Evolutionary conservation across 2,888 invertebrate genomes (phyloP), one percentile per base, ranked within the genome.

Genomic region (Drosophila silvestris): DNA sequence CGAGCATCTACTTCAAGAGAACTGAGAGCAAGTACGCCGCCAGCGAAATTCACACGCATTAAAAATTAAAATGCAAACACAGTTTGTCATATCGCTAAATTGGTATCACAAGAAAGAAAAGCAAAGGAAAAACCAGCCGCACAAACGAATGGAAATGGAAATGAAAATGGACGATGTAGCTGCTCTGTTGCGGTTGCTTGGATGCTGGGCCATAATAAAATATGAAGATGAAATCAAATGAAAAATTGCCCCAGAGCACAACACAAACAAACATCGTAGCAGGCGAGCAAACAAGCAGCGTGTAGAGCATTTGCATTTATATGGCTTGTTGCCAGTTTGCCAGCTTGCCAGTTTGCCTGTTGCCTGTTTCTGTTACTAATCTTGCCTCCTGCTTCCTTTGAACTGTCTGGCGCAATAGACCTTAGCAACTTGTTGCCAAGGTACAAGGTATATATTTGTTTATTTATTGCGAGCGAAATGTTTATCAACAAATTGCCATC

Each of bases 401-500:
- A 74, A 76, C 81, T 72, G 78, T 80, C 74, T 68, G 74, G 63
- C 62, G 82, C 78, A 64, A 62, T 73, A 78, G 79, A 73, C 79
- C 69, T 70, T 69, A 69, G 68, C 81, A 80, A 82, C 85, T 85
- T 84, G 79, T 76, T 70, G 78, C 75, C 73, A 63, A 72, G 72
- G 81, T 74, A 86, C 87, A 59, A 59, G 70, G 60, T 67, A 72
- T 74, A 77, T 81, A 79, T 82, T 87, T 87, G 90, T 90, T 87
- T 90, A 91, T 91, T 91, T 91, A 91, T 91, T 92, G 87, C 92
- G 84, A 86, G 85, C 90, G 90, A 90, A 91, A 92, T 91, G 90
- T 90, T 91, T 91, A 91, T 91, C 91, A 92, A 92, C 92, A 91
- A 92, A 90, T 91, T 92, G 91, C 87, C 92, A 91, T 91, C 91